phyloP scores from a whole-genome alignment of 2,797 vertebrate genomes.

The Rachycentron canadum region DNA sequence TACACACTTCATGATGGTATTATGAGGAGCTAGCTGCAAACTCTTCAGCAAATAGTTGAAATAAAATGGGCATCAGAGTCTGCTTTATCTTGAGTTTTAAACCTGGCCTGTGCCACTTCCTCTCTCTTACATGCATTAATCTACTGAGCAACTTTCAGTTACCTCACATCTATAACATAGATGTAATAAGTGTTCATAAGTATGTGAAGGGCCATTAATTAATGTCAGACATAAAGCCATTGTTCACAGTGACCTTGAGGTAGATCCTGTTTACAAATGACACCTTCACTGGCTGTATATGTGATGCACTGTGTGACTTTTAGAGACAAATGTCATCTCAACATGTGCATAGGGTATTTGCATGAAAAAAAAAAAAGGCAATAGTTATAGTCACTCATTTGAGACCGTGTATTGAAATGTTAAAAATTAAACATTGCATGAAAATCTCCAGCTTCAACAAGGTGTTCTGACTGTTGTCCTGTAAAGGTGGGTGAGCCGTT shows the following conservation, averaged over 20 bases:
- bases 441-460: background rate
- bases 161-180: background rate
- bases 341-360: background rate
- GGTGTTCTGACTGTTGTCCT: slow-evolving; percentile 16
- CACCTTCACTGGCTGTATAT: slow-evolving; percentile 1
- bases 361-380: background rate
- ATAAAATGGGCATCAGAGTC: background rate
- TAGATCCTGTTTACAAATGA: background rate
- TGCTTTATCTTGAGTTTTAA: slow-evolving; percentile 13
- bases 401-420: background rate
- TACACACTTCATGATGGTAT: slow-evolving; percentile 4
- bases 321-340: background rate
- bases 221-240: background rate
- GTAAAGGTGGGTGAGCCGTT: slow-evolving; percentile 52
- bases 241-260: background rate
- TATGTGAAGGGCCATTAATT: background rate
- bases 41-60: slow-evolving; percentile 5
- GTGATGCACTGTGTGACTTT: background rate
- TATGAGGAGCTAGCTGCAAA: slow-evolving; percentile 22
- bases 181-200: background rate
- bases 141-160: background rate
- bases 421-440: background rate
- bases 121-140: background rate
- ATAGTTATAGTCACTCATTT: background rate
- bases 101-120: background rate